Percentiles rank a stretch among this genome's conserved stretches.
These are phyloP conservation scores for Peromyscus melanophrys DNA, from an alignment of 2,797 vertebrate genomes.

Conservation along the genomic window DNA sequence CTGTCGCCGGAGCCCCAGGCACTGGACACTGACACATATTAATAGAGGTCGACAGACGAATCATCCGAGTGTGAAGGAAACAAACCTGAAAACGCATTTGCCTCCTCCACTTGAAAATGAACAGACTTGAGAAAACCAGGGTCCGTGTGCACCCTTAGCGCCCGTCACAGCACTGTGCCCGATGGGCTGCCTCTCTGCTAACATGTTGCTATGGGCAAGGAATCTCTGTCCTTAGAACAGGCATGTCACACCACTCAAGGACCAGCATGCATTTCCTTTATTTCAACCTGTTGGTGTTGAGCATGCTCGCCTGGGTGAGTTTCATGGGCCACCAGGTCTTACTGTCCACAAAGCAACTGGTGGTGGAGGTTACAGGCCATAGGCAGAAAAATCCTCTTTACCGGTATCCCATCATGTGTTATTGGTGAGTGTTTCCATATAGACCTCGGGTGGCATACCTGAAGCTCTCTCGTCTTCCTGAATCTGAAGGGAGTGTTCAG, in stretches of 20 bases:
- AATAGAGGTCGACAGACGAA: fast-evolving
- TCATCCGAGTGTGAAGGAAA: neutral
- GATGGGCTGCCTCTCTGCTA: neutral
- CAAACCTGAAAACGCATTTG: neutral
- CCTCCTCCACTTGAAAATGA: constrained; percentile 48
- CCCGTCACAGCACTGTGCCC: neutral
- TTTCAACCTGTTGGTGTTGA: constrained; percentile 72
- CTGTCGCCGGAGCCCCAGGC: neutral
- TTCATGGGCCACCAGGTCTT: constrained; percentile 67
- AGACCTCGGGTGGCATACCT: neutral
- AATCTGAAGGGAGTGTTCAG: neutral
- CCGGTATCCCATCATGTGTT: neutral
- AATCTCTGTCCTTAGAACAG: neutral
- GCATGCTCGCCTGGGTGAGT: constrained; percentile 31
- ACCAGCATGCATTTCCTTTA: constrained; percentile 61
- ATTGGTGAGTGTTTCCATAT: neutral
- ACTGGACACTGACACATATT: neutral
- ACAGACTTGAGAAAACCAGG: constrained; percentile 59
- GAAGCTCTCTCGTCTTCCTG: neutral
- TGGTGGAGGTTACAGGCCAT: neutral
- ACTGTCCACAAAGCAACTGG: constrained; percentile 64
- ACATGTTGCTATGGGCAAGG: neutral
- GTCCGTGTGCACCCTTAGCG: neutral
- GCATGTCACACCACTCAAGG: constrained; percentile 2
- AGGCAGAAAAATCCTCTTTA: constrained; percentile 28